A percentile compares a stretch with the other conserved stretches of the same genome.
These are phyloP conservation scores for Vicugna pacos DNA, from an alignment of 2,113 vertebrate species.

Conservation along the genomic window DNA sequence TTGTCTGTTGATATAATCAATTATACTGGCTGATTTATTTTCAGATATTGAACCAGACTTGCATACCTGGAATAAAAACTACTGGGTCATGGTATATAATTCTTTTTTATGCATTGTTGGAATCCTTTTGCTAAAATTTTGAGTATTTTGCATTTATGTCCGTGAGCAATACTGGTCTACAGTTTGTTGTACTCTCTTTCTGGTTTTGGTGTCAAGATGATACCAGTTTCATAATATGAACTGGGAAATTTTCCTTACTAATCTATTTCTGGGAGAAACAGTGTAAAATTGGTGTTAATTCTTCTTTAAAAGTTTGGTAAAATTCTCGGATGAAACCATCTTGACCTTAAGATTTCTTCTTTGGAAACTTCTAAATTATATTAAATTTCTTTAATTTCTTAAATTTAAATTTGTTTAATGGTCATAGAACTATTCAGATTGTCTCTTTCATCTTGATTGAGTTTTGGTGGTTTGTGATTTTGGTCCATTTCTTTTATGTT, in stretches of 20 bases:
- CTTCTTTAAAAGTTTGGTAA: not conserved
- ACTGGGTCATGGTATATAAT: not conserved
- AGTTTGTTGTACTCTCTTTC: not conserved
- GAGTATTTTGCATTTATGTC: not conserved
- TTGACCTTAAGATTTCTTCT: not conserved
- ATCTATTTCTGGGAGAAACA: not conserved
- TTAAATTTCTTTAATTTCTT: not conserved
- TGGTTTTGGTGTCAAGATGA: not conserved
- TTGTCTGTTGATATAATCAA: not conserved
- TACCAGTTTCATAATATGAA: not conserved
- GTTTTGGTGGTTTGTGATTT: not conserved
- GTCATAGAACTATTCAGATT: not conserved
- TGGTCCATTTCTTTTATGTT: not conserved
- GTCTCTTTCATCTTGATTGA: not conserved
- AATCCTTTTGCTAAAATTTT: not conserved
- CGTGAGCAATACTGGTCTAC: not conserved
- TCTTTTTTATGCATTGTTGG: too few species aligned
- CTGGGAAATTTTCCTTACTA: not conserved
- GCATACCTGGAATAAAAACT: not conserved
- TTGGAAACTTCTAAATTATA: not conserved
- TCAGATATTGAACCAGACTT: not conserved
- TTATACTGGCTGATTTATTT: not conserved
- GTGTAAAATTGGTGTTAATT: not conserved
- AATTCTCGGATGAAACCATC: not conserved
- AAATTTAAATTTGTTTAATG: not conserved